Conservation (phyloP, 1,140 invertebrate species). For the Callitettix versicolor region DNA sequence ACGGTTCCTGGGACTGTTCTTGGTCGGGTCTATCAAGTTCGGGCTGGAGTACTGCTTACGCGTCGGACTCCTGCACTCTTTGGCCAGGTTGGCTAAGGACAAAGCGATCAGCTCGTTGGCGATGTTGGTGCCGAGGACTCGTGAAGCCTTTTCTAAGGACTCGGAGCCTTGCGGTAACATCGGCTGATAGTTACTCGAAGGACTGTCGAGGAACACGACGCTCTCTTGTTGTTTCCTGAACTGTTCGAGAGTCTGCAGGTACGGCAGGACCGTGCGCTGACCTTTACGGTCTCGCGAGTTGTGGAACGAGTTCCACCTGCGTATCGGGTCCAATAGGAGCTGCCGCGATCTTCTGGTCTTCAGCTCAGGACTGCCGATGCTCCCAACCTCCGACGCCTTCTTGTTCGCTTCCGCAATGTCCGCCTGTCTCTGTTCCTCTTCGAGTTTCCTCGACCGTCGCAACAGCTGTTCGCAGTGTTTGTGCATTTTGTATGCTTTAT, state of each 20-base stretch:
- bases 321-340: conserved; percentile 31
- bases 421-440: conserved; percentile 5
- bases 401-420: conserved; percentile 9
- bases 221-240: conserved; percentile 11
- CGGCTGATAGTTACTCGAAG: conserved; percentile 1
- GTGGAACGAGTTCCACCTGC: conserved; percentile 46
- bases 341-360: conserved; percentile 11
- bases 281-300: conserved; percentile 22
- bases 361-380: conserved; percentile 4
- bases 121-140: conserved; percentile 11
- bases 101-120: conserved; percentile 14
- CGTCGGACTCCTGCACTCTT: conserved; percentile 11
- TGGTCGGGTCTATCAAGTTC: conserved; percentile 12
- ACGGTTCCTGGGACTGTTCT: neutral
- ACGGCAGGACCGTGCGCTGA: conserved; percentile 13
- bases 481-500: conserved; percentile 29
- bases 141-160: conserved; percentile 7
- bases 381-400: conserved; percentile 2
- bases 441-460: conserved; percentile 10
- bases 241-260: conserved; percentile 17
- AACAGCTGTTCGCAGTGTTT: conserved; percentile 34
- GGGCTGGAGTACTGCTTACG: conserved; percentile 18
- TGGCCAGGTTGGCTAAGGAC: conserved; percentile 6
- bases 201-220: neutral
- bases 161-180: neutral